Evolutionary conservation across 2,888 invertebrate genomes (phyloP).

Genomic region (Luperina nickerlii): DNA sequence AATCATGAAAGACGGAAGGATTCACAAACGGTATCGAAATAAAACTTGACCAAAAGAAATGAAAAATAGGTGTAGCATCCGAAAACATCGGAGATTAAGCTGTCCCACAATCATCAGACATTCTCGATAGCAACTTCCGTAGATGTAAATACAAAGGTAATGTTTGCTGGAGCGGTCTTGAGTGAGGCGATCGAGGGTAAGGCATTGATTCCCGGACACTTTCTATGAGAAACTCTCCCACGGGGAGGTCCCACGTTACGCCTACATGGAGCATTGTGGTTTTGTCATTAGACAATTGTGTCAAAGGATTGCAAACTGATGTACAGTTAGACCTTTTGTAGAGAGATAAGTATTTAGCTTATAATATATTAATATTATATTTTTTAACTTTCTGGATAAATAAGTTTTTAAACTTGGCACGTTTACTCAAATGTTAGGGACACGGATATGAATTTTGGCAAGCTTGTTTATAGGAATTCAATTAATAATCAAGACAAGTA

Average conservation of each 20-base stretch:
- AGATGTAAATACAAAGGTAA: conserved; percentile 60
- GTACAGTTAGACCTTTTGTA: conserved; percentile 9
- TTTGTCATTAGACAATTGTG: conserved; percentile 34
- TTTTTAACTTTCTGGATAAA: neutral
- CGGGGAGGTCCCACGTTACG: conserved; percentile 78
- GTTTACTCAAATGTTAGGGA: neutral
- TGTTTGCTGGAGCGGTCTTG: conserved; percentile 61
- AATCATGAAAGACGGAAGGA: neutral
- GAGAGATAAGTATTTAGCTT: neutral
- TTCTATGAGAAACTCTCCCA: conserved; percentile 76
- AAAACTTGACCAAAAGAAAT: conserved; percentile 1
- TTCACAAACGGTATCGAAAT: neutral
- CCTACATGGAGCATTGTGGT: conserved; percentile 45
- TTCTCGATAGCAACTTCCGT: conserved; percentile 61
- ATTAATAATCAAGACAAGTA: neutral
- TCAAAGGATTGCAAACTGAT: conserved; percentile 48
- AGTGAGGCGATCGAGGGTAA: conserved; percentile 70
- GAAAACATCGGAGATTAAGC: conserved; percentile 37
- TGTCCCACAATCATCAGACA: conserved; percentile 45
- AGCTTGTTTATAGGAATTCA: neutral
- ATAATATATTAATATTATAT: neutral
- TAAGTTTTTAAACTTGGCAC: neutral
- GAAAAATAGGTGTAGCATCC: conserved; percentile 4
- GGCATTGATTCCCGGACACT: conserved; percentile 57
- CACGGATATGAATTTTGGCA: neutral